These are phyloP conservation scores for Lapara coniferarum DNA, from an alignment of 2,888 invertebrate species.

Conservation along the genomic window DNA sequence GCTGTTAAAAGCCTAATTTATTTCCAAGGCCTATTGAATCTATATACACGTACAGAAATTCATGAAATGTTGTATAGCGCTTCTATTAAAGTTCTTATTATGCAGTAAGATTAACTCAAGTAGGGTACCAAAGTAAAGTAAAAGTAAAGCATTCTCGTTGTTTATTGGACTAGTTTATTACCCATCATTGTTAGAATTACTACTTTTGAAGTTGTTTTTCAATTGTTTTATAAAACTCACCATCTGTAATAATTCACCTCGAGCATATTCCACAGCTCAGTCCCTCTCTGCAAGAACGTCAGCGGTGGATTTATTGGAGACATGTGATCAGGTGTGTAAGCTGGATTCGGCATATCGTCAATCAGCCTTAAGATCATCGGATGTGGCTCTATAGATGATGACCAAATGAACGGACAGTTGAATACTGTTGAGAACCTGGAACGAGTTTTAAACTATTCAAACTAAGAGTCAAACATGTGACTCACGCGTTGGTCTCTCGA, in stretches of 20 bases:
- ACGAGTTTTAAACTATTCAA: neutral
- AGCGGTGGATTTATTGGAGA: constrained; percentile 41
- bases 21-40: too few relatives aligned
- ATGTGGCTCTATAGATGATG: constrained; percentile 52
- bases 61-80: neutral
- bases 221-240: constrained; percentile 15
- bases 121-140: too few relatives aligned
- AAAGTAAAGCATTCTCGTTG: too few relatives aligned
- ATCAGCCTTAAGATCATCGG: constrained; percentile 45
- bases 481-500: too few relatives aligned
- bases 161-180: too few relatives aligned
- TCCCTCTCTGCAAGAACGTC: constrained; percentile 44
- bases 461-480: too few relatives aligned
- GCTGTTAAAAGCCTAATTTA: too few relatives aligned
- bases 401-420: constrained; percentile 44
- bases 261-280: constrained; percentile 39
- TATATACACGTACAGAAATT: too few relatives aligned
- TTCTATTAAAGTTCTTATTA: too few relatives aligned
- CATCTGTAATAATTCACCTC: constrained; percentile 25
- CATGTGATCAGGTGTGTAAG: constrained; percentile 51
- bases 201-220: too few relatives aligned
- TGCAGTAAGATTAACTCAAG: too few relatives aligned
- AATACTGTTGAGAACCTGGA: constrained; percentile 28
- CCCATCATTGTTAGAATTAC: constrained; percentile 13
- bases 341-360: constrained; percentile 55